phyloP scores from a whole-genome alignment of 2,888 invertebrate genomes.

The Philaethria dido region DNA sequence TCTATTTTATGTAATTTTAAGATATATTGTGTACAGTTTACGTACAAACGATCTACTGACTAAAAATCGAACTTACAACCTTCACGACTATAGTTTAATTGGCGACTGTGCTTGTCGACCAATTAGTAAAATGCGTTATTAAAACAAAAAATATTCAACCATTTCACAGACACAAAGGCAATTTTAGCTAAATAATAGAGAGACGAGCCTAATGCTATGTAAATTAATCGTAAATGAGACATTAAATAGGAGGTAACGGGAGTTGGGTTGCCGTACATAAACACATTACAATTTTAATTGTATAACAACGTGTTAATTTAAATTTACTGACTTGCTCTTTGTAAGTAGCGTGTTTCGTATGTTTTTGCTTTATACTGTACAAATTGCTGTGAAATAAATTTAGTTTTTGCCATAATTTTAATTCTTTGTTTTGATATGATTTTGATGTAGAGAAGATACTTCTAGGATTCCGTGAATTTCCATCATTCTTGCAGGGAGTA shows the following conservation, averaged over 20 bases:
- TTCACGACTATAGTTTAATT: no score
- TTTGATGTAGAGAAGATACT: no score
- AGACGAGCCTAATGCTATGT: conserved; percentile 8
- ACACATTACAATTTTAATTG: conserved; percentile 12
- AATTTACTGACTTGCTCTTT: neutral
- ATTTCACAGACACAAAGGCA: neutral
- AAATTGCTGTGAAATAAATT: neutral
- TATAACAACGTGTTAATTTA: conserved; percentile 5
- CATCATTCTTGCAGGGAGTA: no score
- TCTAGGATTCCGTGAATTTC: no score
- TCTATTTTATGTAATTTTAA: no score
- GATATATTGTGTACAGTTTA: no score
- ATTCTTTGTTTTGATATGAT: no score
- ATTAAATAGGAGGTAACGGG: neutral
- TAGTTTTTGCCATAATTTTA: neutral
- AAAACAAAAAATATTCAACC: neutral
- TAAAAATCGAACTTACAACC: no score
- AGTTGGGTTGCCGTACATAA: conserved; percentile 6
- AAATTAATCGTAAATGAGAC: conserved; percentile 11
- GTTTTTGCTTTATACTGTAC: neutral
- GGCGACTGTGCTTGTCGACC: no score
- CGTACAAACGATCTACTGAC: no score
- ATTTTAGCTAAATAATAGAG: neutral
- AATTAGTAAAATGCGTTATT: neutral
- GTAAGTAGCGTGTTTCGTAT: neutral